These are phyloP conservation scores for Tragelaphus buxtoni DNA, from an alignment of 2,113 vertebrate species.

Conservation along the genomic window DNA sequence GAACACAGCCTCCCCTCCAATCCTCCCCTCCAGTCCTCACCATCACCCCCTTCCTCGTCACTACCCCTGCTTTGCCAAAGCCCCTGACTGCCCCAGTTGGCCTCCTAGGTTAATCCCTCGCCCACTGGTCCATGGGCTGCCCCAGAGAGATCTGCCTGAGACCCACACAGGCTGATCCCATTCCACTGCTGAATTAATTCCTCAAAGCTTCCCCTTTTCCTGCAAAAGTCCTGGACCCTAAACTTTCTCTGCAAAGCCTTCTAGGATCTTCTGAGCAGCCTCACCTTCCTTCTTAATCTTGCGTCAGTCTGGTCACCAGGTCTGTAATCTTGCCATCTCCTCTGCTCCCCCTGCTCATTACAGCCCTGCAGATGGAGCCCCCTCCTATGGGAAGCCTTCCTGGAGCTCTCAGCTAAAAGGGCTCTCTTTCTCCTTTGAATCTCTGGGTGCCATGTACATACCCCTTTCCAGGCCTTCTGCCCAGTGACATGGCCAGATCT, in stretches of 20 bases:
- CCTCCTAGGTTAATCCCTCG: neutral
- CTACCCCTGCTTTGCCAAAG: neutral
- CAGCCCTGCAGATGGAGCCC: neutral
- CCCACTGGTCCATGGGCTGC: fast-evolving
- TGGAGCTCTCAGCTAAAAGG: neutral
- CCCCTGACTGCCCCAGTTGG: neutral
- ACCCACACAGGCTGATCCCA: neutral
- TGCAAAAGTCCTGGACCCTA: neutral
- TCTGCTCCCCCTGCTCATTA: neutral
- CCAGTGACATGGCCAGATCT: neutral
- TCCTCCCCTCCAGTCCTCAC: fast-evolving
- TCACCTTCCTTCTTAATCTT: neutral
- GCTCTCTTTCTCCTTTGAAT: neutral
- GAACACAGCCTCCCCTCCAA: neutral
- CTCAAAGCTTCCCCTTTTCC: neutral
- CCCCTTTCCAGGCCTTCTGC: neutral
- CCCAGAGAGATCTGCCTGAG: neutral
- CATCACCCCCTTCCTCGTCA: neutral
- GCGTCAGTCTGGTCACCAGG: neutral
- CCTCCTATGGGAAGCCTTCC: neutral
- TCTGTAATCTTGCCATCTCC: neutral
- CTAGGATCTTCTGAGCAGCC: neutral
- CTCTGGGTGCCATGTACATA: neutral
- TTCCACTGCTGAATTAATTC: neutral
- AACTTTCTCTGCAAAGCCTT: neutral